phyloP scores from a whole-genome alignment of 2,113 vertebrate species.

The Felis chaus region DNA sequence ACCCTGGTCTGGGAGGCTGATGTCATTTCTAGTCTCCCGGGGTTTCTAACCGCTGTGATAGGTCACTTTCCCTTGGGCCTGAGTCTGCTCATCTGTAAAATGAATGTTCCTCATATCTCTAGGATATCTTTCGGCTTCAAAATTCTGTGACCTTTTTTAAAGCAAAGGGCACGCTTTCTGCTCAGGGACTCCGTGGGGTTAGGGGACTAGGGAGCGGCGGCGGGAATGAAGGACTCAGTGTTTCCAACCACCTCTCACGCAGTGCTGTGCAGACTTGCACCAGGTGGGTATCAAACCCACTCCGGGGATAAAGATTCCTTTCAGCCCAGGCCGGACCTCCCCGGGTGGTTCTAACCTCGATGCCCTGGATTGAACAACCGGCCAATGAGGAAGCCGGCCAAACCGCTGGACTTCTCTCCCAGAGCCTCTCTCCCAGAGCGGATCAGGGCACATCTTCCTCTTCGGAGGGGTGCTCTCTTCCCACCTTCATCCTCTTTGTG shows the following conservation, averaged over 20 bases:
- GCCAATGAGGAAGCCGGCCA: slow-evolving; percentile 4
- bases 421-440: neutral
- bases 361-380: neutral
- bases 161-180: neutral
- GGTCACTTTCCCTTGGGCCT: neutral
- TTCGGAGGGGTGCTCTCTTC: neutral
- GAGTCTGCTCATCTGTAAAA: slow-evolving; percentile 21
- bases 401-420: slow-evolving; percentile 4
- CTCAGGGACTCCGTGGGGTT: neutral
- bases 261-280: slow-evolving; percentile 45
- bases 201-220: neutral
- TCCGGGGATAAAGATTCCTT: slow-evolving; percentile 65
- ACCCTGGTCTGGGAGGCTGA: neutral
- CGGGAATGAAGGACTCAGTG: slow-evolving; percentile 55
- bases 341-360: slow-evolving; percentile 35
- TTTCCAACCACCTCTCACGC: slow-evolving; percentile 7
- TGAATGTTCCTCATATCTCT: neutral
- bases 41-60: neutral
- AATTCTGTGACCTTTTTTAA: slow-evolving; percentile 7
- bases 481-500: neutral
- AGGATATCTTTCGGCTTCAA: neutral
- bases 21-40: neutral
- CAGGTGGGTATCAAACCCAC: slow-evolving; percentile 25
- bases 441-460: neutral
- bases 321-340: slow-evolving; percentile 51